phyloP scores from a whole-genome alignment of 1,140 invertebrate species.

The Luehdorfia chinensis region DNA sequence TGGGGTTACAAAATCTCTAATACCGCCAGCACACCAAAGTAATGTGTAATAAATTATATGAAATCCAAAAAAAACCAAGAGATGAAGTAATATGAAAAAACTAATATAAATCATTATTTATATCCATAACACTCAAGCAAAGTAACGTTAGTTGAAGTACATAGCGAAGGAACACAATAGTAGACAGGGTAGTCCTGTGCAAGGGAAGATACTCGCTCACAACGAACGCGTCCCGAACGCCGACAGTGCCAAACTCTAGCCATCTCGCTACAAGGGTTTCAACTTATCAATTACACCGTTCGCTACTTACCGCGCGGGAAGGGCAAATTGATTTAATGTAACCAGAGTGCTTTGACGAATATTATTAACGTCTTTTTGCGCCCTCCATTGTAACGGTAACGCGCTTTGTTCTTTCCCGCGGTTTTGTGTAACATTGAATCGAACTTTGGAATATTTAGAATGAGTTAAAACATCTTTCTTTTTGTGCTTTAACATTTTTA shows the following conservation, averaged over 20 bases:
- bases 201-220: neutral
- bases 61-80: no score
- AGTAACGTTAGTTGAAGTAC: neutral
- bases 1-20: no score
- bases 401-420: conserved; percentile 69
- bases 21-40: no score
- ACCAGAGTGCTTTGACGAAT: conserved; percentile 76
- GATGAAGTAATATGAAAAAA: no score
- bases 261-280: conserved; percentile 73
- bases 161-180: neutral
- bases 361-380: conserved; percentile 76
- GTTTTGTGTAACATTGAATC: conserved; percentile 59
- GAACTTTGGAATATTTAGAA: conserved; percentile 63
- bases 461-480: conserved; percentile 23
- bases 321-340: conserved; percentile 77
- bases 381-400: conserved; percentile 53
- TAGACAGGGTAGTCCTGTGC: conserved; percentile 5
- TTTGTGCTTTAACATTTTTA: no score
- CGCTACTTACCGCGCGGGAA: conserved; percentile 75
- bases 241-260: conserved; percentile 63
- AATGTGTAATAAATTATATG: no score
- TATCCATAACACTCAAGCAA: no score
- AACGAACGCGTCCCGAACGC: conserved; percentile 23
- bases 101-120: conserved; percentile 1
- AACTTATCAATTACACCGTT: conserved; percentile 77